Conservation (phyloP, 53 echinoderm and acorn worm genomes). For the Mesocentrotus franciscanus region DNA sequence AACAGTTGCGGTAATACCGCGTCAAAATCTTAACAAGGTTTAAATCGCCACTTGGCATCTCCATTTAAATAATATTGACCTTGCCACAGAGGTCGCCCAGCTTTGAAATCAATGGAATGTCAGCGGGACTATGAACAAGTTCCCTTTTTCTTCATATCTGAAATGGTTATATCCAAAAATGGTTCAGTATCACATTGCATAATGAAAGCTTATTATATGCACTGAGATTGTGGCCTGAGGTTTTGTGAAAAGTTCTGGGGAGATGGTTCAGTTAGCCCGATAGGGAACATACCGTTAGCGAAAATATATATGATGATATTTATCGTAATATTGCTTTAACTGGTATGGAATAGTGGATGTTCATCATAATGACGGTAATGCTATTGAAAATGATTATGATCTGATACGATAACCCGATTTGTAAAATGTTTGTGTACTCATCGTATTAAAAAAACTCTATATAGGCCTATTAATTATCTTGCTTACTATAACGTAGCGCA, state of each 20-base stretch:
- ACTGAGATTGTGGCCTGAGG: too few relatives aligned
- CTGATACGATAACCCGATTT: neutral
- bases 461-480: too few relatives aligned
- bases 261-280: neutral
- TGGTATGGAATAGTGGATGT: neutral
- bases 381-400: neutral
- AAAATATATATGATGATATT: neutral
- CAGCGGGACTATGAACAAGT: neutral
- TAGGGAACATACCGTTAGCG: neutral
- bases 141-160: neutral
- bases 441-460: too few relatives aligned
- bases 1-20: too few relatives aligned
- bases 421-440: too few relatives aligned
- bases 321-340: neutral
- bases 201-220: neutral
- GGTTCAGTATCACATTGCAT: neutral
- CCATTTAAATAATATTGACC: neutral
- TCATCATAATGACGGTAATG: neutral
- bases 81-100: neutral
- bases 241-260: neutral
- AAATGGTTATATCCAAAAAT: neutral
- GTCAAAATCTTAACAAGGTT: too few relatives aligned
- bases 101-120: neutral
- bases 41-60: neutral
- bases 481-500: too few relatives aligned